Evolutionary conservation across 2,113 vertebrate genomes (phyloP), one percentile per base, ranked within the genome.

Genomic region (Anser cygnoides): DNA sequence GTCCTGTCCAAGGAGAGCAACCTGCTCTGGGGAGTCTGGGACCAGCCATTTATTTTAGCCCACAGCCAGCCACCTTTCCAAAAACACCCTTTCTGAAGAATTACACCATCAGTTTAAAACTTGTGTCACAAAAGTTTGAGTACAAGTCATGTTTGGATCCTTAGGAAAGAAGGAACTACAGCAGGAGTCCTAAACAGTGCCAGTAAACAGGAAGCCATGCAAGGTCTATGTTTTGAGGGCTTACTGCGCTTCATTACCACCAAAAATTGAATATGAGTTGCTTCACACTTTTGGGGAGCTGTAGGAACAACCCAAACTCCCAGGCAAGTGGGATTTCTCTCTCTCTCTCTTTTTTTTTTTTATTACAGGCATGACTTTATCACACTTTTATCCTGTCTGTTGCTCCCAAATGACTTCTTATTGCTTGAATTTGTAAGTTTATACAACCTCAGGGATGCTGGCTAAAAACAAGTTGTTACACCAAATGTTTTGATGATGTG

Each of bases 1-100:
- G 35, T 9, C 4, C 65, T 78, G 65, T 71, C 80, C 70, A 91
- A 91, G 71, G 77, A 68, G 89, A 79, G 84, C 89, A 91, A 91
- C 63, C 84, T 96, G 89, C 89, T 91, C 71, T 1, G 1, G 58
- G 87, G 78, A 93, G 33, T 46, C 62, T 89, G 81, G 50, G 74
- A 91, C 66, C 77, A 93, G 21, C 7, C 29, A 54, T 73, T 95
- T 76, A 68, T 83, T 93, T 91, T 46, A 93, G 66, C 81, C 49
- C 70, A 87, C 49, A 82, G 46, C 15, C 61, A 87, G 55, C 31
- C 26, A 66, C 41, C 50, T 78, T 55, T 39, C 43, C 62, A 41
- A 78, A 86, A 91, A 16, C 54, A 72, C 4, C 4, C 37, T 41
- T 84, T 72, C 75, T 50, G 28, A 8, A 74, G 23, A 72, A 31